Evolutionary conservation across 2,797 vertebrate species (phyloP), one percentile per base, ranked within the genome.

Genomic region (Silurus lanzhouensis): DNA sequence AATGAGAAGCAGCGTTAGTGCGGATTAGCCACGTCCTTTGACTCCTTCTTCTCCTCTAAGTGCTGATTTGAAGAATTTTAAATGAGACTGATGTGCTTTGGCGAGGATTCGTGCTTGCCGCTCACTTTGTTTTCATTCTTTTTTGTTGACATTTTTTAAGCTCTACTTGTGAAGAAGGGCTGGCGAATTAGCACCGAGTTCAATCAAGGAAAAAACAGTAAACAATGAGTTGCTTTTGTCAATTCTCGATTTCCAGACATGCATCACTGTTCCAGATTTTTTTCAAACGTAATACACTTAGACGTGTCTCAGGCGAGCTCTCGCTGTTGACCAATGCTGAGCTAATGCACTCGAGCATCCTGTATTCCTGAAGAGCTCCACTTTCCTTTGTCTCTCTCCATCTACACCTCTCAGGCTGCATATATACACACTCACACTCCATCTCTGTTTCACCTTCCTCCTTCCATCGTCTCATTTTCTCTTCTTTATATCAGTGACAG

Each of bases 401-500:
- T 71, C 84, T 84, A 82, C 14, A 17, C 25, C 72, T 52, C 20
- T 17, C 67, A 31, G 10, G 38, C 52, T 77, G 67, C 31, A 25
- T 19, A 14, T 61, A 68, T 63, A 52, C 48, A 52, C 48, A 52
- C 48, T 52, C 6, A 10, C 48, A 55, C 81, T 76, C 68, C 48
- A 17, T 67, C 58, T 83, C 81, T 61, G 20, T 70, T 64, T 75
- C 70, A 14, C 64, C 44, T 83, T 81, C 60, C 68, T 85, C 81
- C 86, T 83, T 85, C 82, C 66, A 78, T 83, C 85, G 71, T n/a
- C 57, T 74, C 5, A 14, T 74, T 83, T 83, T 72, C 70, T 38
- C 81, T 46, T 10, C 57, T 46, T 64, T 61, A 72, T 52, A 55
- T 66, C 71, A 6, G 83, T 89, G 91, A 92, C 90, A 87, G 82